Evolutionary conservation across 2,888 invertebrate species (phyloP), one percentile per base, ranked within the genome.

Genomic region (Cabera pusaria): DNA sequence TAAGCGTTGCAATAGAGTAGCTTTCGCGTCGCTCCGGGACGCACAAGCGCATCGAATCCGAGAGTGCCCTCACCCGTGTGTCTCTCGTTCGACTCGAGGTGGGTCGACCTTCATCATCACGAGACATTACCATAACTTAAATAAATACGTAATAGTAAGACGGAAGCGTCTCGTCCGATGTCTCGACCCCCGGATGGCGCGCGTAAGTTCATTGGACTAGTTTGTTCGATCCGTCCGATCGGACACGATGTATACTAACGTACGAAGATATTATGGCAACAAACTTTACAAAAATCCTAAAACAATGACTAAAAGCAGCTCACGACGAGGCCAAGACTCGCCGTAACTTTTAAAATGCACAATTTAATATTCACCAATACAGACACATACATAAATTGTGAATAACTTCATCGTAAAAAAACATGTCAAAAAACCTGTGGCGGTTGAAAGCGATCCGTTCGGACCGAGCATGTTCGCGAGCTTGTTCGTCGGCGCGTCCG

Each of bases 201-300:
- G 69, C 65, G 29, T 3, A 60, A 62, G 56, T 77, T 70, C 74
- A 77, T 77, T 76, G 80, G 87, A 88, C 87, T 86, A 88, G 87
- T 85, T 84, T 84, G 85, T 83, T 87, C 86, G 80, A 84, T 86
- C 82, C 82, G 80, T 81, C 68, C 77, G 71, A 78, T 70, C 81
- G 83, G 85, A 86, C 83, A 81, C 67, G 69, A 78, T 81, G 83
- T 84, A 85, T 83, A 84, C 83, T 86, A 85, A 84, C 78, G 83
- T 86, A 87, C 81, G 86, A 86, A 84, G 85, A 85, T 87, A 87
- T 87, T 86, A 88, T 88, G 87, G 87, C 87, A 88, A 88, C 87
- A 85, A 86, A 88, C 86, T 87, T 87, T 85, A 87, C 85, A 87
- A 85, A 87, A 84, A 80, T 78, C 83, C 85, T 86, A 87, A 88